phyloP scores from a whole-genome alignment of 2,888 invertebrate species.

The Chouioia cunea region DNA sequence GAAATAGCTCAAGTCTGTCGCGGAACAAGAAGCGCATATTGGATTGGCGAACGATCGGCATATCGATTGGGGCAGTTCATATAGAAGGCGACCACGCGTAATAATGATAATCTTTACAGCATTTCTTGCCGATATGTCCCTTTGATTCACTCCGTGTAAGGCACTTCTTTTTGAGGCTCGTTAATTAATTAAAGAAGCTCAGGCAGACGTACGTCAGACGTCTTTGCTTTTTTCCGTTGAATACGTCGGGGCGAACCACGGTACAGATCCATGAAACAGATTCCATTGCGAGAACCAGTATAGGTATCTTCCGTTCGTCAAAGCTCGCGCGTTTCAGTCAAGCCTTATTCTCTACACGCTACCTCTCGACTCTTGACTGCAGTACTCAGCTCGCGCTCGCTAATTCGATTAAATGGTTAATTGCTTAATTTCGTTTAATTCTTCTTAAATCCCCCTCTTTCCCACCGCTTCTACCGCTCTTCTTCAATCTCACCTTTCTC shows the following conservation, averaged over 20 bases:
- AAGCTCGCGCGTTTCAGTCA: too few species aligned
- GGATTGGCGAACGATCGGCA: too few species aligned
- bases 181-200: slow-evolving; percentile 62
- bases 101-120: slow-evolving; percentile 51
- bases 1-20: too few species aligned
- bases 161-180: slow-evolving; percentile 54
- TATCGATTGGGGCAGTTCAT: too few species aligned
- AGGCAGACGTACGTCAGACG: slow-evolving; percentile 47
- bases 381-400: slow-evolving; percentile 51
- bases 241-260: too few species aligned
- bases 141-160: slow-evolving; percentile 41
- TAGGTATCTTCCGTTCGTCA: too few species aligned
- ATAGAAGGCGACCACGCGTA: slow-evolving; percentile 34
- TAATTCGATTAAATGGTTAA: slow-evolving; percentile 66
- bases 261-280: too few species aligned
- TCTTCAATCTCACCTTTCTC: slow-evolving; percentile 3
- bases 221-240: too few species aligned
- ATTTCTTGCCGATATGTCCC: slow-evolving; percentile 49
- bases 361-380: too few species aligned
- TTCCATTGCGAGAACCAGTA: too few species aligned
- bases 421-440: slow-evolving; percentile 66
- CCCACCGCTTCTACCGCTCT: slow-evolving; percentile 8
- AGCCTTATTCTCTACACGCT: too few species aligned
- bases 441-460: slow-evolving; percentile 52
- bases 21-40: too few species aligned